Conservation (phyloP, 2,797 vertebrate genomes). For the Alca torda region DNA sequence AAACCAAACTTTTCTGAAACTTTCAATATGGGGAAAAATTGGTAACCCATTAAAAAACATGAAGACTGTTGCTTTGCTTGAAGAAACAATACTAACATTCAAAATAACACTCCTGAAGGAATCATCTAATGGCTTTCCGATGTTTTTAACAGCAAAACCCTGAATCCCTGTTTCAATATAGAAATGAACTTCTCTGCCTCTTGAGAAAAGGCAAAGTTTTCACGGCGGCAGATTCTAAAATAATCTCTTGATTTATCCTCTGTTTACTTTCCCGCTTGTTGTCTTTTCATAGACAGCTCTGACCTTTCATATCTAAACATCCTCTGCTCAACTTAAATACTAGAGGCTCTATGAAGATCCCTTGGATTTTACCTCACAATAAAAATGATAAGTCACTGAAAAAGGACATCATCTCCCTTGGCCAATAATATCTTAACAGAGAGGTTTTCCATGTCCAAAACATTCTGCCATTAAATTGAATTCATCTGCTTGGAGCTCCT, state of each 20-base stretch:
- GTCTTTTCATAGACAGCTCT: background rate
- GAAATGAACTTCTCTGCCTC: background rate
- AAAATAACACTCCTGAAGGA: background rate
- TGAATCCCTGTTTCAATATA: background rate
- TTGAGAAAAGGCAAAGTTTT: background rate
- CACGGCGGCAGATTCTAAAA: background rate
- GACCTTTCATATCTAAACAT: conserved; percentile 23
- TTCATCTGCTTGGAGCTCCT: background rate
- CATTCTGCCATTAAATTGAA: background rate
- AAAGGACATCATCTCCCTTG: background rate
- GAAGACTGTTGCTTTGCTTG: background rate
- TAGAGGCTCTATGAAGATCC: background rate
- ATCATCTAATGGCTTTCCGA: background rate
- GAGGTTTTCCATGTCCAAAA: background rate
- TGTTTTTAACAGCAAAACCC: background rate
- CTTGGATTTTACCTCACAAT: background rate
- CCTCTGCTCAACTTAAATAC: background rate
- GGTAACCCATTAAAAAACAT: background rate
- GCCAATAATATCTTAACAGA: background rate
- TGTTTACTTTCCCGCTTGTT: background rate
- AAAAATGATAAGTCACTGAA: background rate
- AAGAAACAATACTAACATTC: background rate
- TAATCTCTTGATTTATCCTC: background rate
- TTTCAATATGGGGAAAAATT: background rate
- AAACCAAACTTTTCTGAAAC: background rate